Percentiles rank a stretch among this genome's conserved stretches.
These are phyloP conservation scores for Cyrtonyx montezumae DNA, from an alignment of 2,113 vertebrate genomes.

Conservation along the genomic window DNA sequence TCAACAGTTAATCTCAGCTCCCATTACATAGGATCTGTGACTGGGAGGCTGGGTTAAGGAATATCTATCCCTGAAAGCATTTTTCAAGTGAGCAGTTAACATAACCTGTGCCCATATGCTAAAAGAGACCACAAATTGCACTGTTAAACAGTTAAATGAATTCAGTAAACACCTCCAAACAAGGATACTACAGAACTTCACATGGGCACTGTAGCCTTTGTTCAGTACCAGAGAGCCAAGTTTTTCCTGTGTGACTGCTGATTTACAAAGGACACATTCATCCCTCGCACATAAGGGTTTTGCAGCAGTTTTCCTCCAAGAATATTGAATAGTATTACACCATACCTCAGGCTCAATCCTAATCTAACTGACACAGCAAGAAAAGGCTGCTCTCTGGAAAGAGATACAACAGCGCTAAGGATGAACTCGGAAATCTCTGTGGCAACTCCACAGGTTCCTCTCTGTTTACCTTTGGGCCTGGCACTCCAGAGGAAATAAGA, in stretches of 20 bases:
- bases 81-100: conserved; percentile 7
- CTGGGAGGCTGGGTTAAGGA: neutral
- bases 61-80: neutral
- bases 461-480: neutral
- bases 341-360: conserved; percentile 3
- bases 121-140: neutral
- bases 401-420: neutral
- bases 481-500: neutral
- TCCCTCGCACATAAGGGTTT: neutral
- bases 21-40: neutral
- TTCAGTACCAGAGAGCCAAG: neutral
- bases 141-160: neutral
- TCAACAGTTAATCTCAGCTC: neutral
- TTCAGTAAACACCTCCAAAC: conserved; percentile 8
- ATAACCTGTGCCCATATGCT: neutral
- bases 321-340: conserved; percentile 53
- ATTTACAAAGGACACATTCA: conserved; percentile 47
- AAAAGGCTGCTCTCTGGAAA: conserved; percentile 3
- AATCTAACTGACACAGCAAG: conserved; percentile 12
- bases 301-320: conserved; percentile 24
- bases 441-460: neutral
- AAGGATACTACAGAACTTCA: neutral
- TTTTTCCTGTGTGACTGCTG: neutral
- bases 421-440: conserved; percentile 43
- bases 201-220: neutral